Conservation (phyloP, 2,797 vertebrate species). For the Diceros bicornis region DNA sequence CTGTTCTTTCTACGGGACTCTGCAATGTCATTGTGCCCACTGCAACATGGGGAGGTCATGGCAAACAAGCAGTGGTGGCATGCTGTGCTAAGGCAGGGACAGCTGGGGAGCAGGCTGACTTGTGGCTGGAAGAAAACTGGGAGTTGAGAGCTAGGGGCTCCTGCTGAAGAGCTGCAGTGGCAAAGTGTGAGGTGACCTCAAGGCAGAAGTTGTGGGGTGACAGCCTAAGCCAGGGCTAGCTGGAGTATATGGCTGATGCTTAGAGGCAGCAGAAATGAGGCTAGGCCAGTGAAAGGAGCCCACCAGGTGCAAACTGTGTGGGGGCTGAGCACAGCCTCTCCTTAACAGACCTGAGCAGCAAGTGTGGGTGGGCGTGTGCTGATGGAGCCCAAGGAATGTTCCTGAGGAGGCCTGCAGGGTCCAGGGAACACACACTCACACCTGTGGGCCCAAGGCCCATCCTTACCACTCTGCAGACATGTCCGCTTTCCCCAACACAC, state of each 20-base stretch:
- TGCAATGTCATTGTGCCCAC: too few species aligned
- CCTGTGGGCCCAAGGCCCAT: not conserved
- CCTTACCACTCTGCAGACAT: not conserved
- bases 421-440: not conserved
- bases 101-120: not conserved
- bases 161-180: fast-evolving
- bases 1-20: too few species aligned
- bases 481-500: not conserved
- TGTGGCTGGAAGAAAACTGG: not conserved
- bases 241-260: fast-evolving
- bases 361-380: too few species aligned
- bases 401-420: not conserved
- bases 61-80: not conserved
- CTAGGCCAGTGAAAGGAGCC: not conserved
- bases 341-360: not conserved
- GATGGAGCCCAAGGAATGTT: not conserved
- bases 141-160: not conserved
- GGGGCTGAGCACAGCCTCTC: too few species aligned
- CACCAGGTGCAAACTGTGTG: not conserved
- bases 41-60: fast-evolving
- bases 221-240: not conserved
- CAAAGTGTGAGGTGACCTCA: not conserved
- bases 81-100: too few species aligned
- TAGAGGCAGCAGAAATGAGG: not conserved
- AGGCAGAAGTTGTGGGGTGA: too few species aligned